Evolutionary conservation across 1,140 invertebrate species (phyloP), one percentile per base, ranked within the genome.

Genomic region (Ceratosolen fusciceps): DNA sequence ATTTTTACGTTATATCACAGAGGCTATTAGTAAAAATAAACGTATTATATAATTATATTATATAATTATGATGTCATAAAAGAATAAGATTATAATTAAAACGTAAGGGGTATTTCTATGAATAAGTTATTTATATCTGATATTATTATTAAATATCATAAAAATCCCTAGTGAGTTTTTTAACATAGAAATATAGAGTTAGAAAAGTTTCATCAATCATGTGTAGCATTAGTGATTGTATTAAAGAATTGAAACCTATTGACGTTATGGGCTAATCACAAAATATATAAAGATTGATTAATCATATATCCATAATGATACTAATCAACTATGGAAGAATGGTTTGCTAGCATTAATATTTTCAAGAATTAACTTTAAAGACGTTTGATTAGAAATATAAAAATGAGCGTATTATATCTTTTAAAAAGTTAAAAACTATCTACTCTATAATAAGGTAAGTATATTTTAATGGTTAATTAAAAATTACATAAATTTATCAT

Each of bases 241-340:
- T 37, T 49, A 39, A 47, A 24, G 34, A 19, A n/a, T 65, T 52
- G 0, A 52, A 52, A 31, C 43, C 24, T 52, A 26, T 76, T 31
- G 54, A 34, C 26, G 31, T 54, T n/a, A 75, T 34, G 19, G 74
- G 10, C 54, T 54, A 62, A 49, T 67, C n/a, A 34, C n/a, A 67
- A 76, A 76, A 14, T 19, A 19, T 21, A 65, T 76, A 52, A 16
- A 74, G 37, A 76, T 37, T 67, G 62, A 76, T 68, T 67, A 67
- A 76, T 54, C 29, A 65, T 76, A 43, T 52, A 67, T 67, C 31
- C 8, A 54, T 37, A 39, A 43, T 52, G 29, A 76, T 67, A 31
- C 21, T 24, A 29, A 26, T 52, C 10, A 47, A 76, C 54, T 39
- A 9, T 49, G 4, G n/a, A 62, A 9, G 1, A n/a, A 76, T 54